These are phyloP conservation scores for Brachypalpus laphriformis DNA, from an alignment of 2,888 invertebrate species.

Conservation along the genomic window DNA sequence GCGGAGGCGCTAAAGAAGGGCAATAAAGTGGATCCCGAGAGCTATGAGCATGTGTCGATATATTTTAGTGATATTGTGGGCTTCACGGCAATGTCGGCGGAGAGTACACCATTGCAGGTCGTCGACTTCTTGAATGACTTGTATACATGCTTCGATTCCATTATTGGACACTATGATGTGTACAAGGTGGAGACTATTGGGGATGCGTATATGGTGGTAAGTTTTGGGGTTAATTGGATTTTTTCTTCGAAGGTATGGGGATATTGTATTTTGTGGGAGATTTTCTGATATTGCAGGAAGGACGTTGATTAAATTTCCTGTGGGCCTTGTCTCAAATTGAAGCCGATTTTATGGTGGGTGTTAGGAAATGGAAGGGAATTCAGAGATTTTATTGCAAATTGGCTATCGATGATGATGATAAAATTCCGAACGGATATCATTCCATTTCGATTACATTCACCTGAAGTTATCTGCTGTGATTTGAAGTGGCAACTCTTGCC, in stretches of 20 bases:
- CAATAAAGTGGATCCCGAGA: constrained; percentile 94
- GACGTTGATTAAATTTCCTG: not conserved
- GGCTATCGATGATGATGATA: too few relatives aligned
- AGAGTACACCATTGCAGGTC: constrained; percentile 95
- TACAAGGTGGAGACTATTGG: constrained; percentile 97
- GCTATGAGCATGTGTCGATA: constrained; percentile 93
- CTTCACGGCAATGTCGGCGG: constrained; percentile 95
- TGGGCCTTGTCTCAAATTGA: not conserved
- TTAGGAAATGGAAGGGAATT: not conserved
- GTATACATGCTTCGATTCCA: constrained; percentile 97
- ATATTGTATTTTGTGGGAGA: not conserved
- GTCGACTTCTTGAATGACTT: constrained; percentile 96
- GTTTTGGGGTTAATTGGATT: constrained; percentile 75
- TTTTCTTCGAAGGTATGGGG: not conserved
- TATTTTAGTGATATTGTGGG: constrained; percentile 98
- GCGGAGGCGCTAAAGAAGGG: constrained; percentile 96
- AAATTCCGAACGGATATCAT: too few relatives aligned
- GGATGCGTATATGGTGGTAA: constrained; percentile 95
- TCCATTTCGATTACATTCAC: too few relatives aligned
- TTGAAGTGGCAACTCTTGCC: too few relatives aligned
- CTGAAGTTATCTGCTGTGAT: too few relatives aligned
- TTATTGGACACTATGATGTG: constrained; percentile 95
- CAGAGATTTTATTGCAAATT: too few relatives aligned
- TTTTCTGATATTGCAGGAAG: not conserved
- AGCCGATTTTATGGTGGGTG: too few relatives aligned